Base-by-base conservation (phyloP, 2,888 invertebrate genomes). In the Belgica antarctica region DNA sequence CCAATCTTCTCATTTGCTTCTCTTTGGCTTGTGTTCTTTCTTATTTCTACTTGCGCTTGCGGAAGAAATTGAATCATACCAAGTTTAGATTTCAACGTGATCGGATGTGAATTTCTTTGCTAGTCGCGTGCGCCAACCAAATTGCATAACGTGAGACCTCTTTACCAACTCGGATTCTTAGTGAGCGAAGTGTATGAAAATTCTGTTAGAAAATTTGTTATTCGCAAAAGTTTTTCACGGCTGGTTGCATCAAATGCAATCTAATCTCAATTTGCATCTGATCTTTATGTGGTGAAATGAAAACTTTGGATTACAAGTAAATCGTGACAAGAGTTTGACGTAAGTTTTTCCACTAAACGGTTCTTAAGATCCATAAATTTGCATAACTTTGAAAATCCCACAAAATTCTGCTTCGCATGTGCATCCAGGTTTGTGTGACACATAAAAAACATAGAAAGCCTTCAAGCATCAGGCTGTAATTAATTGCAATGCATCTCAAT, bases 201-300 rank as follows among this genome's bases (percentile, higher is more conserved):
- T 41, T 68, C 68, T 57, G 68, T 68, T 68, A 68, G 57, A 27
- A 41, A 63, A 62, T 22, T 34, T 62, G 24, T 41, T 41, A 47
- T 27, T 12, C 36, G 36, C 46, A 47, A 24, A 27, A 66, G n/a
- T 8, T 68, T 68, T 68, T 57, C 68, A 68, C 57, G 34, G 57
- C 68, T 68, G 52, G 68, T 19, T 57, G 68, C 27, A 68, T 19
- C 25, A 57, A 57, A n/a, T 17, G 24, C 24, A 15, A 15, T 46
- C 27, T 46, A 19, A 28, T 24, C 25, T 31, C 27, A 34, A 19
- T 4, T n/a, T 62, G 17, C 36, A 17, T 12, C 15, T 41, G 47
- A 47, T 47, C 15, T 65, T 2, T 5, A 66, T 47, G 15, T 52
- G 62, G 66, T 66, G 66, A 66, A 52, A 24, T 52, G 52, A 15